Conservation (phyloP, 2,113 vertebrate species). For the Cynocephalus volans region DNA sequence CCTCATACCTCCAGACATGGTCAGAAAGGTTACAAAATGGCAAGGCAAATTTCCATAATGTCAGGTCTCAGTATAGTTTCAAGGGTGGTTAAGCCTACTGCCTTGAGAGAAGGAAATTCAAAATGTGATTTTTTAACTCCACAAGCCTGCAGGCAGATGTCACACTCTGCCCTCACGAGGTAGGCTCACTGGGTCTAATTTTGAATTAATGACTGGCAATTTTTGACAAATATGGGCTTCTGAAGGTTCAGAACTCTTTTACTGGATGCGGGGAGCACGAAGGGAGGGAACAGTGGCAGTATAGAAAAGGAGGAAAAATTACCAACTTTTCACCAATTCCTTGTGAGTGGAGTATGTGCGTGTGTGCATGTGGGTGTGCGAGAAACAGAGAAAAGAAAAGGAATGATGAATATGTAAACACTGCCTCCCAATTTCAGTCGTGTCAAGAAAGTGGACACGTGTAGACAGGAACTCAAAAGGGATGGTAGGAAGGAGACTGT, state of each 20-base stretch:
- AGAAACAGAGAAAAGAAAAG: too few relatives aligned
- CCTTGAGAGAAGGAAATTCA: neutral
- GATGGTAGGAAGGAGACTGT: neutral
- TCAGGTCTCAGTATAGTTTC: neutral
- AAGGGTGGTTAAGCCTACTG: neutral
- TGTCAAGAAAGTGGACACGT: neutral
- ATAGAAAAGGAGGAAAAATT: neutral
- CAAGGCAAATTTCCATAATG: neutral
- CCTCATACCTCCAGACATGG: neutral
- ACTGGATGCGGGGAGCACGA: too few relatives aligned
- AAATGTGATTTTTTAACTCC: neutral
- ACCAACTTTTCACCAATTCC: neutral
- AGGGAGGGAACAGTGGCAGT: neutral
- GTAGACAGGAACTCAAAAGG: neutral
- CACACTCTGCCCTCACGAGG: slow-evolving; percentile 44
- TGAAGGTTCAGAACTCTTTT: neutral
- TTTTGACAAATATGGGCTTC: neutral
- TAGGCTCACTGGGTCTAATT: neutral
- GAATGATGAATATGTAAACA: neutral
- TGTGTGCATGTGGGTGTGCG: too few relatives aligned
- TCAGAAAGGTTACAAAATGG: neutral
- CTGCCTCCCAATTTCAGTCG: neutral
- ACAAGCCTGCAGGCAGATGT: neutral
- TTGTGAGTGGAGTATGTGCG: neutral
- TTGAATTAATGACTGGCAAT: neutral